Base-by-base conservation (phyloP, 2,888 invertebrate genomes). In the Seira sanloemensis region DNA sequence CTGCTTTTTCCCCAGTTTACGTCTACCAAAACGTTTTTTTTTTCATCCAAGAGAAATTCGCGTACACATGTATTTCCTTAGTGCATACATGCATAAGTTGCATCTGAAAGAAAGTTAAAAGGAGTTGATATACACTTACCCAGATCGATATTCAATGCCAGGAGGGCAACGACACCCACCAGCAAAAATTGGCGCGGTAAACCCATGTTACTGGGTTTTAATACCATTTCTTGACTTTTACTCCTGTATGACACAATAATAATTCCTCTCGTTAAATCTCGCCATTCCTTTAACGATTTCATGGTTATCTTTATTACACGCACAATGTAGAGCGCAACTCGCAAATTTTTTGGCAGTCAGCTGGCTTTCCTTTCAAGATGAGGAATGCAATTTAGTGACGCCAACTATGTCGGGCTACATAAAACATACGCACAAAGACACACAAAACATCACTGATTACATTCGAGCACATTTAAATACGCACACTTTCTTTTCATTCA, bases 61-160 rank as follows among this genome's bases (percentile, higher is more conserved):
- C 37, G 37, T 37, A 37, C 37, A 37, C n/a, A n/a, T n/a, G n/a
- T n/a, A n/a, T n/a, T n/a, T 37, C 5, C 37, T 37, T 12, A 37
- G 37, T 58, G 68, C 69, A 77, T 65, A 72, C 25, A 71, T 78
- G 66, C 66, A 78, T 77, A 67, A 23, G 16, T 62, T 67, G 65
- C 66, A 54, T 72, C 37, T 37, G 37, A 37, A 37, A 37, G 5
- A 37, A 37, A 37, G 37, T 37, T 37, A 37, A 37, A 12, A 4
- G 4, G 5, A 37, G 12, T 37, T 7, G 4, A 37, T 37, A 37
- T 37, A 12, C 12, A 88, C 88, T 87, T 87, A 88, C 88, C 88
- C 85, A 82, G 87, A 88, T 88, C 87, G 86, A 88, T 88, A 81
- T 87, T 88, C 87, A 88, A 87, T 88, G 88, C 87, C 86, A 88